phyloP scores from a whole-genome alignment of 2,888 invertebrate species.

The Athripsodes cinereus region DNA sequence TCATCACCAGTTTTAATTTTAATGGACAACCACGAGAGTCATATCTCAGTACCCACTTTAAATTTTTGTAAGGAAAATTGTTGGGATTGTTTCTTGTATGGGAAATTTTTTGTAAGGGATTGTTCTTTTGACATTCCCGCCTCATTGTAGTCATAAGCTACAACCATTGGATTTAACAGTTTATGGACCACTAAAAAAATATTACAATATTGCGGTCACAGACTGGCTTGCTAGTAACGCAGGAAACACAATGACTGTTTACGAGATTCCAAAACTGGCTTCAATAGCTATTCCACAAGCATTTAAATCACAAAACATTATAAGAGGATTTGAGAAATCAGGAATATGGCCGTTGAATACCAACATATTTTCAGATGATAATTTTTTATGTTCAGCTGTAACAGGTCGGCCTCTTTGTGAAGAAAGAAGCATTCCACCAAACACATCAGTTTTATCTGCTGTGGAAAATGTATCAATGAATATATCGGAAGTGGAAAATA shows the following conservation, averaged over 20 bases:
- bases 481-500: neutral
- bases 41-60: neutral
- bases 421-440: conserved; percentile 3
- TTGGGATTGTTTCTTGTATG: no score
- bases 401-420: conserved; percentile 1
- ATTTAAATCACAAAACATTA: neutral
- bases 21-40: neutral
- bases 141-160: conserved; percentile 4
- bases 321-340: conserved; percentile 1
- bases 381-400: neutral
- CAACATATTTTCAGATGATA: conserved; percentile 6
- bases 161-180: neutral
- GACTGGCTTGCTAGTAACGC: conserved; percentile 1
- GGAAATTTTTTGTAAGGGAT: no score
- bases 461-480: neutral
- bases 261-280: conserved; percentile 7
- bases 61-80: neutral
- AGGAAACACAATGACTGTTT: conserved; percentile 2
- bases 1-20: neutral
- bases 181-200: neutral
- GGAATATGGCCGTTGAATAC: conserved; percentile 1
- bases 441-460: conserved; percentile 1
- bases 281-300: neutral
- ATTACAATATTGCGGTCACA: neutral
- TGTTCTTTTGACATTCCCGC: conserved; percentile 1